Base-by-base conservation (phyloP, 2,888 invertebrate genomes). In the Nemurella pictetii region DNA sequence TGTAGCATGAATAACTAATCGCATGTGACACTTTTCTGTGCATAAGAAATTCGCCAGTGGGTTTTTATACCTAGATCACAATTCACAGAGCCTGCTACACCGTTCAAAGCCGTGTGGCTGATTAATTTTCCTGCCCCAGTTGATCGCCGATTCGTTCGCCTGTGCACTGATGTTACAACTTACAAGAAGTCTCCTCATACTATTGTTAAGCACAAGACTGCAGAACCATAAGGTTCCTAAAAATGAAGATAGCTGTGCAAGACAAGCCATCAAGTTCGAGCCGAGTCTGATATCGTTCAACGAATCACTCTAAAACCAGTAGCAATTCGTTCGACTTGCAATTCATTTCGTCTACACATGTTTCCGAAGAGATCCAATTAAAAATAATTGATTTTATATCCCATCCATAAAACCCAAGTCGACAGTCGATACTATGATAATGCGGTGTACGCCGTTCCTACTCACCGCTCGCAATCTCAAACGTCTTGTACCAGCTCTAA, bases 371-470 rank as follows among this genome's bases (percentile, higher is more conserved):
- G 36, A 26, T 30, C 80, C 80, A 81, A 81, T 81, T 81, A 81
- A 81, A 81, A 81, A 81, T 81, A 81, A 81, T 81, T 81, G 80
- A 30, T 81, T 32, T 30, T 81, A 35, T 32, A 81, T 36, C n/a
- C 32, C 80, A 81, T 26, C 29, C 26, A 36, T 26, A 36, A 30
- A 81, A 78, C 32, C 29, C 7, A 32, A 29, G 4, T 27, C 26
- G 26, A 27, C 9, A 25, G 26, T 26, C 28, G 75, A 75, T 26
- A 81, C 4, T 81, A 81, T 26, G 36, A 35, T 81, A 81, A 81
- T 81, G n/a, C 32, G n/a, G n/a, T n/a, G n/a, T n/a, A n/a, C n/a
- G n/a, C n/a, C n/a, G 20, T 55, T 20, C 55, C 55, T 4, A 55
- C 5, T 7, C 55, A 55, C 15, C 12, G 35, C 55, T 7, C 28